Conservation (phyloP, 2,888 invertebrate species). For the Mayetiola destructor region DNA sequence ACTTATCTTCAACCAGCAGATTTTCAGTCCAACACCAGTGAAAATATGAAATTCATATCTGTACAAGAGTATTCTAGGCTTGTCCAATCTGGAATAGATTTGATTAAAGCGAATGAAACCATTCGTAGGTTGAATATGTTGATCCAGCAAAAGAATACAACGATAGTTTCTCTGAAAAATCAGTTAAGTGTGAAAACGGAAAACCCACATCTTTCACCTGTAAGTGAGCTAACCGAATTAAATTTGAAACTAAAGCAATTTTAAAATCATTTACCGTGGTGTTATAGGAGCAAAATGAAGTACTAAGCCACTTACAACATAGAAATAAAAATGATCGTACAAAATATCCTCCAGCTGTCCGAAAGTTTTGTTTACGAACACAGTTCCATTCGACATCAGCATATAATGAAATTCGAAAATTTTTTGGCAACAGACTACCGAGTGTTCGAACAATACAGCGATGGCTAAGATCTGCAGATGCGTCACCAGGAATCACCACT, state of each 20-base stretch:
- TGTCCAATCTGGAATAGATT: neutral
- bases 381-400: neutral
- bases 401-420: neutral
- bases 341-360: neutral
- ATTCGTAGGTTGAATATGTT: neutral
- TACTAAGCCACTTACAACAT: neutral
- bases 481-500: neutral
- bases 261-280: neutral
- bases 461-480: neutral
- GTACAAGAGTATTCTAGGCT: neutral
- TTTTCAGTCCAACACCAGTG: neutral
- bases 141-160: neutral
- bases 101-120: neutral
- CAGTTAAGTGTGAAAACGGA: too few species aligned
- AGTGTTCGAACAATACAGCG: neutral
- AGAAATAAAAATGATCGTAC: neutral
- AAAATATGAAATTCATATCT: neutral
- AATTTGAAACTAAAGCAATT: neutral
- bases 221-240: neutral
- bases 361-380: neutral
- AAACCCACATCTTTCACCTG: neutral
- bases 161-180: neutral
- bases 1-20: neutral
- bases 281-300: neutral
- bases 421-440: neutral